Evolutionary conservation across 2,113 vertebrate genomes (phyloP), one percentile per base, ranked within the genome.

Genomic region (Crotalus horridus): DNA sequence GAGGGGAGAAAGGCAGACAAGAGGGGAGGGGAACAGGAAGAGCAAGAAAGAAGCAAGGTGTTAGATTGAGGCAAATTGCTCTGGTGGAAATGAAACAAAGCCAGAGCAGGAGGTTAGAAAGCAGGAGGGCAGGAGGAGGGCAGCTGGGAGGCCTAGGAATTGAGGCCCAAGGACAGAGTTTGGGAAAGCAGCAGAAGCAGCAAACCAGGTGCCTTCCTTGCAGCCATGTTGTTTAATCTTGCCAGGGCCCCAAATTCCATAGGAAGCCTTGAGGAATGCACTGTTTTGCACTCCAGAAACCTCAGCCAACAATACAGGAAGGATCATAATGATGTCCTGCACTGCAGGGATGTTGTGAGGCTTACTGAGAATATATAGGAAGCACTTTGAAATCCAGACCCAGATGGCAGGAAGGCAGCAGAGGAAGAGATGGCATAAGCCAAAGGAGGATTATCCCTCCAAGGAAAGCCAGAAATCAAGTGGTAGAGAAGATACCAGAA

Each of bases 91-190:
- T 3, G 64, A 33, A 85, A 90, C 10, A 85, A 86, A 90, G 88
- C 43, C 55, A 61, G 54, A 33, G 2, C 26, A 39, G 85, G 55
- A 26, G 59, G 86, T 5, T 54, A 15, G 86, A 85, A 17, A 43
- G 39, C 56, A 3, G 46, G 13, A 46, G 6, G 69, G 33, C 29
- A 56, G 12, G 59, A 46, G 12, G 43, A 13, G 4, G 3, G 89
- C 9, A 3, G 24, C 15, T 3, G 12, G 0, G 29, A n/a, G 24
- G 24, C 4, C 33, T 6, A 55, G 9, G 11, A 20, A 7, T 1
- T 24, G 56, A 29, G 6, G 11, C 13, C 33, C 7, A 56, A 43
- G 4, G 7, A 48, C 6, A 11, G 23, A 43, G 23, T 26, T 23
- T 6, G 24, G 56, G 39, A 29, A 89, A 89, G 56, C 55, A 59